phyloP scores from a whole-genome alignment of 2,888 invertebrate species.

The Catocala nupta region DNA sequence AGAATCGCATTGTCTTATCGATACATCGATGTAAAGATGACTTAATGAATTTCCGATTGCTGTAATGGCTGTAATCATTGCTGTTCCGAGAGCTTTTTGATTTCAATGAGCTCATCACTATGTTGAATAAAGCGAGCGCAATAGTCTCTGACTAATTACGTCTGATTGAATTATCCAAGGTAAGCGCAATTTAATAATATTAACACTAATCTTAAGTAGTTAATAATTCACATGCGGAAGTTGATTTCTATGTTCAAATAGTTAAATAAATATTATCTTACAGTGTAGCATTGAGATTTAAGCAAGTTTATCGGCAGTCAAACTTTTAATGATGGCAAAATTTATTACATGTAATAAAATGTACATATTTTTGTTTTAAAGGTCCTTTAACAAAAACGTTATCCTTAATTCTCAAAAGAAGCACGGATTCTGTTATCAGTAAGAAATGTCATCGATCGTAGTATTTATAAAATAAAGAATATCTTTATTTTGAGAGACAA shows the following conservation, averaged over 20 bases:
- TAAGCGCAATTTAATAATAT: conserved; percentile 20
- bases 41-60: conserved; percentile 58
- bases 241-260: not conserved
- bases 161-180: conserved; percentile 16
- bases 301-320: no score
- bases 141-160: conserved; percentile 11
- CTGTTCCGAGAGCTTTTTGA: conserved; percentile 46
- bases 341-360: no score
- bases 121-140: conserved; percentile 16
- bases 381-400: no score
- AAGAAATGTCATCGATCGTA: no score
- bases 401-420: no score
- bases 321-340: no score
- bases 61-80: conserved; percentile 48
- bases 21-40: conserved; percentile 51
- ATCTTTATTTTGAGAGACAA: no score
- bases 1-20: conserved; percentile 55
- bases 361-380: no score
- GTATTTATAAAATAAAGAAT: no score
- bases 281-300: not conserved
- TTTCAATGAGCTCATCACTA: conserved; percentile 44
- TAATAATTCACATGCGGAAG: conserved; percentile 9
- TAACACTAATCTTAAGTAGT: conserved; percentile 6
- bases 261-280: conserved; percentile 5
- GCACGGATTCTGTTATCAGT: no score